phyloP scores from a whole-genome alignment of 2,797 vertebrate species.

The Macrochelys suwanniensis region DNA sequence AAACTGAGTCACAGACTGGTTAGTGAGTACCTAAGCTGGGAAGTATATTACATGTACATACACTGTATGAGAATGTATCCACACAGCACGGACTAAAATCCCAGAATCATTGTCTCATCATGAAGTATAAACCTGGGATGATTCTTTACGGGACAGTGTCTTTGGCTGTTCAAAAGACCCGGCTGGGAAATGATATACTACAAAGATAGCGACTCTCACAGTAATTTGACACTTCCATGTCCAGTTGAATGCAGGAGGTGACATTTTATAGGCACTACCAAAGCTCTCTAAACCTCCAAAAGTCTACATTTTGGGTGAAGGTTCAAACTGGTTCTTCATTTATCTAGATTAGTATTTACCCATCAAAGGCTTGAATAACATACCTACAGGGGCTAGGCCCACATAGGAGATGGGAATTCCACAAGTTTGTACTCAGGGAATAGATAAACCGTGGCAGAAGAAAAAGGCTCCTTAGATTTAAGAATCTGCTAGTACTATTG shows the following conservation, averaged over 20 bases:
- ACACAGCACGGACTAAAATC: background rate
- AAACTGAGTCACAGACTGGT: background rate
- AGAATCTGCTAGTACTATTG: background rate
- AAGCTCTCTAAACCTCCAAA: background rate
- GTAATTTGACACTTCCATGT: accelerated
- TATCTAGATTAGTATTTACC: background rate
- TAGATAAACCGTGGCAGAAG: background rate
- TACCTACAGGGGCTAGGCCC: background rate
- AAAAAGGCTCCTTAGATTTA: background rate
- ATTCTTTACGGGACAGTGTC: background rate
- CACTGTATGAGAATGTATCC: background rate
- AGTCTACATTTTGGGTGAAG: background rate
- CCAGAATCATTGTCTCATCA: background rate
- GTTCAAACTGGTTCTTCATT: background rate
- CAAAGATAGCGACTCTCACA: background rate
- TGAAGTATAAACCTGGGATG: background rate
- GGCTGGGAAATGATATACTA: background rate
- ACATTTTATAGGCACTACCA: background rate
- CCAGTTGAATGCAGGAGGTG: background rate
- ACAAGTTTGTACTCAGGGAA: background rate
- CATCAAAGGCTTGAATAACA: background rate
- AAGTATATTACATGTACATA: background rate
- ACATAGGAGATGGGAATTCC: background rate
- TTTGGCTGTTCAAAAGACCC: background rate
- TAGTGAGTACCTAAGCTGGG: background rate